Conservation (phyloP, 1,140 invertebrate species). For the Asbolus verrucosus region DNA sequence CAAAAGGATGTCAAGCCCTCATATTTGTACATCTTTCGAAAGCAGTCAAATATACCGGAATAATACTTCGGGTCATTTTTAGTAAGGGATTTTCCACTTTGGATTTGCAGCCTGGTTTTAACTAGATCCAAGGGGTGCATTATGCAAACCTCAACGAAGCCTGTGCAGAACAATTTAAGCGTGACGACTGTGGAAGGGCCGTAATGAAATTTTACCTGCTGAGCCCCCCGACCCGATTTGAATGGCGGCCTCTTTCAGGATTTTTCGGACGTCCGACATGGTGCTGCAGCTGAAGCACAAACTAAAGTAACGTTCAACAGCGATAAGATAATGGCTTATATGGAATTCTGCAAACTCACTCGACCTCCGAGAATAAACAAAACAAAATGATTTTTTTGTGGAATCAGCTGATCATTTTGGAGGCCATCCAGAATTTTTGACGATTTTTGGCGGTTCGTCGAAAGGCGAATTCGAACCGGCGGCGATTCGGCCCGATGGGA, state of each 20-base stretch:
- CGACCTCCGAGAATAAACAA: not conserved
- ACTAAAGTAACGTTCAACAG: not conserved
- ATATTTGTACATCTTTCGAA: constrained; percentile 86
- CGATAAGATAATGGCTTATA: constrained; percentile 33
- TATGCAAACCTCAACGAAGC: constrained; percentile 93
- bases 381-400: constrained; percentile 12
- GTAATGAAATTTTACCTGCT: constrained; percentile 71
- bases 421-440: constrained; percentile 11
- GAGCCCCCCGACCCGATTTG: constrained; percentile 90
- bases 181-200: constrained; percentile 1
- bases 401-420: constrained; percentile 36
- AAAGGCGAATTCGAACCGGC: not conserved
- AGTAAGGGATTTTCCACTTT: constrained; percentile 65
- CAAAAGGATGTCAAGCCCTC: constrained; percentile 88
- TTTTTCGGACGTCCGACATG: constrained; percentile 66
- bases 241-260: constrained; percentile 79
- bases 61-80: constrained; percentile 74
- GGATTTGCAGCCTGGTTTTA: constrained; percentile 89
- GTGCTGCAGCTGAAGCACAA: not conserved
- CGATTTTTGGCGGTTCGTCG: not conserved
- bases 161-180: constrained; percentile 64
- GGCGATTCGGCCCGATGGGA: not conserved
- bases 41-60: constrained; percentile 86
- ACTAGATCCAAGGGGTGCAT: constrained; percentile 96
- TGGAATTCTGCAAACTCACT: constrained; percentile 15